Base-by-base conservation (phyloP, 35 echinoderm and acorn worm species). In the Amphiura filiformis region DNA sequence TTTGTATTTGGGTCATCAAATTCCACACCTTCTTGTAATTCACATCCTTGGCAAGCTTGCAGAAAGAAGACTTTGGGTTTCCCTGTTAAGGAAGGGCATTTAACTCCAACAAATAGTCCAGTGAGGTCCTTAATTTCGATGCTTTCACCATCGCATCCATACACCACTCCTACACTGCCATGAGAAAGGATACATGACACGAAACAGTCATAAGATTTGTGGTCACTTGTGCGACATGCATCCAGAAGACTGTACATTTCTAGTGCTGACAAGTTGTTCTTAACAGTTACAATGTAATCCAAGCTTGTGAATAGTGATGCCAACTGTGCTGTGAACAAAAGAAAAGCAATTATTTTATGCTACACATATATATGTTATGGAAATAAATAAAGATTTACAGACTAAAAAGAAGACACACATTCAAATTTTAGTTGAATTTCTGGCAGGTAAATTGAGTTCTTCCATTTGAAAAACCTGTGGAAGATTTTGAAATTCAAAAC, bases 71-170 rank as follows among this genome's bases (percentile, higher is more conserved):
- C 26, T n/a, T 70, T 70, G 7, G 61, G 61, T n/a, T 70, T 70
- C 26, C 61, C 61, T 15, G 26, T 23, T n/a, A 70, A 70, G 26
- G 61, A 70, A 2, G 9, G 61, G 39, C 85, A 87, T 36, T 41
- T 32, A 13, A 36, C 37, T 35, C 61, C 37, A 9, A 22, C 20
- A 39, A 87, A 78, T 39, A 35, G 30, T 5, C 38, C 75, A 22
- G 64, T 87, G 34, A 87, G 14, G 13, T 87, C 65, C n/a, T 36
- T 41, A 31, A 87, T 75, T 28, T 35, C 35, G 38, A 87, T 76
- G 28, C 1, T 22, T 36, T 38, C 65, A 32, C 70, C 85, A 78
- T 87, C 85, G 38, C 34, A 33, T 7, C 85, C 85, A 38, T 42
- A 87, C 0, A 87, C 35, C 30, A 11, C 35, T 7, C 75, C 64